Evolutionary conservation across 2,113 vertebrate species (phyloP), one percentile per base, ranked within the genome.

Genomic region (Anser cygnoides): DNA sequence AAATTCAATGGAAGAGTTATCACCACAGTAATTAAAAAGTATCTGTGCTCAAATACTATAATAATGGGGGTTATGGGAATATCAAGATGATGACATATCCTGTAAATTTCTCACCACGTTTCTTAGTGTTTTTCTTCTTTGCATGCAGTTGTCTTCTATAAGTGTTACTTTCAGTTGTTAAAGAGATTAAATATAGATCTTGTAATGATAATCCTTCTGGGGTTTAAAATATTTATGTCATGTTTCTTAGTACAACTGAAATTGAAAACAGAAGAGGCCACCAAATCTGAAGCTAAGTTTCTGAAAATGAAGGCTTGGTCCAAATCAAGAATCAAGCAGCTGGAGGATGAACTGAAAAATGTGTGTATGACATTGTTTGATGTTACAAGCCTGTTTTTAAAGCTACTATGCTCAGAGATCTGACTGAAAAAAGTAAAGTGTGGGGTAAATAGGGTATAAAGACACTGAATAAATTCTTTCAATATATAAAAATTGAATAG

Each of bases 291-390:
- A 87, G 98, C 98, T 31, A 99, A 98, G 92, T 99, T 99, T 95
- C 93, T 99, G 89, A 99, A 99, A 95, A 98, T 98, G 96, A 99
- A 99, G 95, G 99, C 99, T 13, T 99, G 98, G 98, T 99, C 99
- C 23, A 99, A 99, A 84, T 97, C 98, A 78, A 98, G 97, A 49
- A 98, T 99, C 94, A 97, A 98, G 86, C 98, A 99, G 87, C 91
- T 99, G 92, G 99, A 99, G 86, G 98, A 98, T 52, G 98, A 99
- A 81, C 87, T 99, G 18, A 99, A 98, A 98, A 98, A 96, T 89
- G 98, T 97, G 96, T 87, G 98, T 96, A 61, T 68, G 57, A 67
- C 57, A 12, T 91, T 84, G 14, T 41, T 76, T 73, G 43, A 41
- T 49, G 9, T 10, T 81, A 4, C 12, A 4, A 72, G 23, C 16